A percentile compares a stretch with the other conserved stretches of the same genome.
phyloP scores from a whole-genome alignment of 2,113 vertebrate species.

The Ammodramus savannarum region DNA sequence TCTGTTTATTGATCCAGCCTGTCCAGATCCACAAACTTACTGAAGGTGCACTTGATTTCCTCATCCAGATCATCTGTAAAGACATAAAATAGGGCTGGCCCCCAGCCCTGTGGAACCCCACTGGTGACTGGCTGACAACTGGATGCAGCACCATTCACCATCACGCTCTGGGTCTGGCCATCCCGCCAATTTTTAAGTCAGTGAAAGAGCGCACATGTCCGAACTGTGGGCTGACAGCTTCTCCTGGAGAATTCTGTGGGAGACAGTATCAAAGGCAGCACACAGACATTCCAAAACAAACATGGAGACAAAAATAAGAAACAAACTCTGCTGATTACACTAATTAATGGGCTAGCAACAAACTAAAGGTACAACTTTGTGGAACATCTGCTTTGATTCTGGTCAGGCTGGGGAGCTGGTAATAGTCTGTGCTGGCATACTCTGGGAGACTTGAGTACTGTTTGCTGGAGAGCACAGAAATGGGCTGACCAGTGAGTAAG shows the following conservation, averaged over 20 bases:
- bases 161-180: accelerated
- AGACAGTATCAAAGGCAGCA: not conserved
- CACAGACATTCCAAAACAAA: not conserved
- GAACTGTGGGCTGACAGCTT: not conserved
- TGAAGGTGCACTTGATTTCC: not conserved
- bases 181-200: not conserved
- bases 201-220: not conserved
- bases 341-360: not conserved
- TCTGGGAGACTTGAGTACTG: not conserved
- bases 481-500: not conserved
- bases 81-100: not conserved
- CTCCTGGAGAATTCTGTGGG: not conserved
- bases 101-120: not conserved
- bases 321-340: not conserved
- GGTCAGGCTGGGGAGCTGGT: not conserved
- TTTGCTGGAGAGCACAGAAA: not conserved
- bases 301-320: not conserved
- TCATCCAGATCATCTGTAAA: not conserved
- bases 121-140: accelerated
- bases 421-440: not conserved
- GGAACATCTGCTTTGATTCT: not conserved
- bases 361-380: not conserved
- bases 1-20: not conserved
- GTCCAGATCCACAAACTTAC: not conserved
- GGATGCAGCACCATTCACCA: not conserved